A percentile compares a stretch with the other conserved stretches of the same genome.
Conservation (phyloP, 2,113 vertebrate genomes). For the Atractosteus spatula region DNA sequence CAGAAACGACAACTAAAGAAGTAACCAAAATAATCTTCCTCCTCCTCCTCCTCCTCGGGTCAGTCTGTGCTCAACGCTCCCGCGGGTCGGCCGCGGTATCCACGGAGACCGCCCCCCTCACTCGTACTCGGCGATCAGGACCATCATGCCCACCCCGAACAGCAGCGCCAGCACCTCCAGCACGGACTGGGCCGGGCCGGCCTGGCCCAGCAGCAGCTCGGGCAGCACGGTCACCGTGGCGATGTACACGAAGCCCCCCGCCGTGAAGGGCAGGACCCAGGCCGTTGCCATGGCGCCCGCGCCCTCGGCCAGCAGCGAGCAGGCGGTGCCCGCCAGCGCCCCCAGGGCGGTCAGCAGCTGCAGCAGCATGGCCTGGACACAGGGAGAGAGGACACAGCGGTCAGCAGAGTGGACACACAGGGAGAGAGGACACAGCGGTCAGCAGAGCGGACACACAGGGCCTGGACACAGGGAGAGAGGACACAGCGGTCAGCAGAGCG, state of each 20-base stretch:
- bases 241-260: slow-evolving; percentile 88
- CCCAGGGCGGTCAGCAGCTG: slow-evolving; percentile 85
- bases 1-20: no score
- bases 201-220: slow-evolving; percentile 77
- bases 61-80: not conserved
- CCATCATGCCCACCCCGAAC: slow-evolving; percentile 86
- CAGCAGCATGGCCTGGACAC: slow-evolving; percentile 81
- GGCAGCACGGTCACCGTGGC: slow-evolving; percentile 88
- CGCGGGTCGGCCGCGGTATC: no score
- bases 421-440: not conserved
- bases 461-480: not conserved
- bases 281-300: slow-evolving; percentile 74
- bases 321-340: slow-evolving; percentile 79
- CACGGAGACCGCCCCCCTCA: slow-evolving; percentile 38
- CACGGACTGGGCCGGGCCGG: slow-evolving; percentile 75
- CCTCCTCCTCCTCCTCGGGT: not conserved
- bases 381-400: slow-evolving; percentile 1
- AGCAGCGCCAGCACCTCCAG: slow-evolving; percentile 81
- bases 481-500: no score
- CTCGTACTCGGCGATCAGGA: slow-evolving; percentile 82
- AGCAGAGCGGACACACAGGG: not conserved
- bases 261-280: slow-evolving; percentile 90
- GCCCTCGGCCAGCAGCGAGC: slow-evolving; percentile 83
- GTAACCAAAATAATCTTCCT: not conserved
- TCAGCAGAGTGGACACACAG: not conserved